Evolutionary conservation across 2,113 vertebrate species (phyloP).

Genomic region (Proterorhinus semilunaris): DNA sequence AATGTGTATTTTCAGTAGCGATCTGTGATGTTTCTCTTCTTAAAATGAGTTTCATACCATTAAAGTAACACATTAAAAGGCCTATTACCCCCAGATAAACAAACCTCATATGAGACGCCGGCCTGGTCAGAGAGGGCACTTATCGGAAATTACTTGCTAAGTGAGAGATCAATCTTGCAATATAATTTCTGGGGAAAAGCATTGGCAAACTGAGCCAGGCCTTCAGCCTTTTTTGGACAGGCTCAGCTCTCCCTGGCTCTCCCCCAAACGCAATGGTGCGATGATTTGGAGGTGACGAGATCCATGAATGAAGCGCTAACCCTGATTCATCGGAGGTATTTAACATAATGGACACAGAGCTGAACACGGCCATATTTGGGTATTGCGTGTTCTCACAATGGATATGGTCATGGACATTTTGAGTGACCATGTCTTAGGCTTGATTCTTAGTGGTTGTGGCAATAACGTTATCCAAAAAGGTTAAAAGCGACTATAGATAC

Average conservation of each 20-base stretch:
- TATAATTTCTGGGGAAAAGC: conserved; percentile 4
- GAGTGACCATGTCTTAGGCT: too few relatives aligned
- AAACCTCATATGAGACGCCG: conserved; percentile 13
- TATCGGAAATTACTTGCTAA: conserved; percentile 8
- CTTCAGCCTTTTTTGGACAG: conserved; percentile 33
- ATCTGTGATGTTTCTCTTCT: background rate
- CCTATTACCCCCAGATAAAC: conserved; percentile 4
- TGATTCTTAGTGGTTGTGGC: too few relatives aligned
- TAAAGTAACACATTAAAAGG: background rate
- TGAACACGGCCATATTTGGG: background rate
- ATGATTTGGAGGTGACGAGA: conserved; percentile 19
- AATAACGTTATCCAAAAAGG: too few relatives aligned
- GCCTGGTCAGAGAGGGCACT: background rate
- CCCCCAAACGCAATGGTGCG: conserved; percentile 25
- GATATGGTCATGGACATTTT: too few relatives aligned
- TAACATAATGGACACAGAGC: conserved; percentile 3
- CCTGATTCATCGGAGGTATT: conserved; percentile 1
- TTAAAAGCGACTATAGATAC: too few relatives aligned
- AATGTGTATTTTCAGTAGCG: background rate
- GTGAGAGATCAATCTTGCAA: conserved; percentile 3
- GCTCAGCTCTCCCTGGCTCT: conserved; percentile 38
- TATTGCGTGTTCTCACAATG: background rate
- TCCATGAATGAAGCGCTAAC: conserved; percentile 22
- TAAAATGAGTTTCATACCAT: background rate
- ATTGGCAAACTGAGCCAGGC: background rate